Evolutionary conservation across 2,888 invertebrate species (phyloP).

Genomic region (Pristionchus fissidentatus): DNA sequence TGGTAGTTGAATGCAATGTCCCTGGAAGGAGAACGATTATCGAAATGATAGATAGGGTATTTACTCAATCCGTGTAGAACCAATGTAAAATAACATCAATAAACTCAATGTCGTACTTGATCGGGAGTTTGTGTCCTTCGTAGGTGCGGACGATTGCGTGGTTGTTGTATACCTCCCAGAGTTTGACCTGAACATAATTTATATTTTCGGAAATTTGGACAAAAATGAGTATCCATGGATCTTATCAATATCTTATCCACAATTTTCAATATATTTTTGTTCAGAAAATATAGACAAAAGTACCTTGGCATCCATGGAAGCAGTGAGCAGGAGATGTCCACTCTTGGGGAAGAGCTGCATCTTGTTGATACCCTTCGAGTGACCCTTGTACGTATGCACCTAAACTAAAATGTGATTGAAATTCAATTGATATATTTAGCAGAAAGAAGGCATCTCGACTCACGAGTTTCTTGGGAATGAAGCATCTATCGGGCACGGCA

Average conservation of each 20-base stretch:
- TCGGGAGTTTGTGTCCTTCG: conserved; percentile 95
- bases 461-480: conserved; percentile 60
- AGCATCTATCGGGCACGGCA: conserved; percentile 85
- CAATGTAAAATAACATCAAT: conserved; percentile 75
- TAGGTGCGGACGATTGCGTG: conserved; percentile 93
- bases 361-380: conserved; percentile 94
- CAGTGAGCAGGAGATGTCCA: conserved; percentile 93
- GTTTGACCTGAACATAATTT: conserved; percentile 78
- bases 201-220: neutral
- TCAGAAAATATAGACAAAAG: conserved; percentile 12
- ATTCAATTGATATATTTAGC: neutral
- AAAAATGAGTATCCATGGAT: neutral
- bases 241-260: neutral
- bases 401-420: conserved; percentile 75
- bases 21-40: neutral
- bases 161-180: conserved; percentile 98
- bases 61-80: no score
- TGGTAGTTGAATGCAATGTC: conserved; percentile 87
- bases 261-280: neutral
- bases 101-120: conserved; percentile 82
- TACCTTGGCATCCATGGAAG: conserved; percentile 95
- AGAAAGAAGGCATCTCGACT: neutral
- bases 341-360: conserved; percentile 94
- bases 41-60: neutral
- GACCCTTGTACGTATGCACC: conserved; percentile 81